Base-by-base conservation (phyloP, 2,113 vertebrate species). In the Mastomys coucha region DNA sequence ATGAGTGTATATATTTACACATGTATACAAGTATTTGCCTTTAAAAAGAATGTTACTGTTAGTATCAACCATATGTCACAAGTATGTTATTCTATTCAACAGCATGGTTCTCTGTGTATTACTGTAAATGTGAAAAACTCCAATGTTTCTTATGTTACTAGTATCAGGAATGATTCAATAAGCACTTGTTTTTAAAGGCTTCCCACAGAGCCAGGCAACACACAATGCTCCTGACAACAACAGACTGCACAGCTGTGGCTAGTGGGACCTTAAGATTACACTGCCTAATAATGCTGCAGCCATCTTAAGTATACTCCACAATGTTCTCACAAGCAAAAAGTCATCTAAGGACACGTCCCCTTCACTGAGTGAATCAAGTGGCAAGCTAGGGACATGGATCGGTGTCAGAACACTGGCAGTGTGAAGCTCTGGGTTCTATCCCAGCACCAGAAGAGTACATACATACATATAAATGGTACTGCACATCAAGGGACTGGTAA, bases 21-120 rank as follows among this genome's bases (percentile, higher is more conserved):
- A 88, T 60, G 81, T 42, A 69, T 53, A 72, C 10, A 88, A 82
- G 73, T 88, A 89, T 87, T 17, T 91, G n/a, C 49, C 67, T 95
- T 56, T 93, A 65, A 95, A 95, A 96, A 95, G 56, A 96, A 75
- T 31, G 49, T 69, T 60, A 78, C 60, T 87, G 92, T 69, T 75
- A 65, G 76, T 84, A 77, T 91, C 60, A 96, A 97, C 90, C 24
- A 49, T 49, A 72, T 89, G 92, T 96, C 77, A 97, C n/a, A 95
- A 92, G 92, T 39, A 93, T 75, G 67, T 82, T 88, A 72, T n/a
- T 75, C 49, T 76, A 91, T 39, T 86, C 95, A 95, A 80, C 65
- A 28, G 92, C 86, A 88, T 93, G 89, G 33, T 51, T 95, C 91
- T 96, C 72, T 80, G 6, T 53, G 77, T 65, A 76, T 91, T 91